Evolutionary conservation across 2,113 vertebrate species (phyloP), one percentile per base, ranked within the genome.

Genomic region (Neolamprologus variostigma): DNA sequence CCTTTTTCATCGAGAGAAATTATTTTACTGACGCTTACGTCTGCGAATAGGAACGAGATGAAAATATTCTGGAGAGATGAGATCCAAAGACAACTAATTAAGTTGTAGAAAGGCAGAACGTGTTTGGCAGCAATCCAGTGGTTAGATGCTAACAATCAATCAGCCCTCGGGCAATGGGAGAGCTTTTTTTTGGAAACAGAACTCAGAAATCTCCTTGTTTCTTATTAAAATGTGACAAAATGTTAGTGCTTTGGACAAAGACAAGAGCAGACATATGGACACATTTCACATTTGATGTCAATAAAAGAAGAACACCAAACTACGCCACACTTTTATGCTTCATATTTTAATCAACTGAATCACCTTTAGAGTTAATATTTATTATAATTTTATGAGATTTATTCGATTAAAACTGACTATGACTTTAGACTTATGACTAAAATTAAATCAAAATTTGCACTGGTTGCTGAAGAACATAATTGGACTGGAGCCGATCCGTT

Each of bases 401-500:
- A 68, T 37, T 8, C 0, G 7, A 37, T 35, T 68, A 21, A 68
- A 68, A 37, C 33, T 63, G 28, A 63, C 59, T 63, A 19, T 63
- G 28, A 63, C 4, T 33, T 33, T 33, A 63, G 59, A 63, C 16
- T 37, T 66, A 21, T 68, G 33, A 68, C 33, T 68, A 37, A 3
- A 68, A 68, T 68, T 4, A 21, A 8, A 68, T 68, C 10, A 21
- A 37, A 37, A 37, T 68, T 68, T 68, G 19, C 61, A 68, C 61
- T 37, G 61, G 19, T 68, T 45, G 42, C 42, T 17, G 21, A 7
- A 76, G 71, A 19, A 11, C 23, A 28, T 47, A 28, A 5, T 31
- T 31, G 6, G 3, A 76, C 40, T 26, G 4, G 7, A 50, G 23
- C 42, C 1, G 0, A 76, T 76, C 4, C 1, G 1, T 42, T 76